These are phyloP conservation scores for Medauroidea extradentata DNA, from an alignment of 1,140 invertebrate genomes.

Conservation along the genomic window DNA sequence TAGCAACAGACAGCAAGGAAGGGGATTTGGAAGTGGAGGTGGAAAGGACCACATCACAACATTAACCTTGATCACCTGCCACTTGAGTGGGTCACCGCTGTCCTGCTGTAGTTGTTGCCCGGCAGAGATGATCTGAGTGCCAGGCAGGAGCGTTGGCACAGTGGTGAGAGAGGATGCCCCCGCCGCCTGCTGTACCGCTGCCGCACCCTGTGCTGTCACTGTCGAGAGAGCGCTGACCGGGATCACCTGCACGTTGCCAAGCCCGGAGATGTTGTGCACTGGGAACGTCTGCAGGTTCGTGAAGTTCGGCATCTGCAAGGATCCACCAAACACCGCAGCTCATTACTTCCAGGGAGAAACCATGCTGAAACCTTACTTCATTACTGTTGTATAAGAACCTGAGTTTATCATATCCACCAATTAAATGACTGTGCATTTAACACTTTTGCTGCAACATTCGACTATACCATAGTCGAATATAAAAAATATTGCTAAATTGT, in stretches of 20 bases:
- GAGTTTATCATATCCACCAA: too few relatives aligned
- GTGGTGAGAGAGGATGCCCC: constrained; percentile 17
- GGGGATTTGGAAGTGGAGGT: too few relatives aligned
- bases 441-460: too few relatives aligned
- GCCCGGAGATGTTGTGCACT: constrained; percentile 65
- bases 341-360: too few relatives aligned
- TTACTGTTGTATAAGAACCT: too few relatives aligned
- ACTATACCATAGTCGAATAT: too few relatives aligned
- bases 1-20: too few relatives aligned
- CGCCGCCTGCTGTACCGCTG: constrained; percentile 13
- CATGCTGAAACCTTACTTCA: too few relatives aligned
- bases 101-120: constrained; percentile 50
- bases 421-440: too few relatives aligned
- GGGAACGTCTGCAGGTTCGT: constrained; percentile 52
- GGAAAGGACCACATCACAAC: too few relatives aligned
- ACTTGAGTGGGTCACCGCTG: constrained; percentile 70
- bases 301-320: neutral
- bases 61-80: constrained; percentile 64
- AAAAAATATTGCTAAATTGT: too few relatives aligned
- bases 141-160: constrained; percentile 28
- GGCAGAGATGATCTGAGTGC: constrained; percentile 28
- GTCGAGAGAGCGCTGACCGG: constrained; percentile 47
- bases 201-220: constrained; percentile 15
- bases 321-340: too few relatives aligned
- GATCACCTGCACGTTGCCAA: constrained; percentile 73